These are phyloP conservation scores for Lutjanus campechanus DNA, from an alignment of 2,797 vertebrate genomes.

Conservation along the genomic window DNA sequence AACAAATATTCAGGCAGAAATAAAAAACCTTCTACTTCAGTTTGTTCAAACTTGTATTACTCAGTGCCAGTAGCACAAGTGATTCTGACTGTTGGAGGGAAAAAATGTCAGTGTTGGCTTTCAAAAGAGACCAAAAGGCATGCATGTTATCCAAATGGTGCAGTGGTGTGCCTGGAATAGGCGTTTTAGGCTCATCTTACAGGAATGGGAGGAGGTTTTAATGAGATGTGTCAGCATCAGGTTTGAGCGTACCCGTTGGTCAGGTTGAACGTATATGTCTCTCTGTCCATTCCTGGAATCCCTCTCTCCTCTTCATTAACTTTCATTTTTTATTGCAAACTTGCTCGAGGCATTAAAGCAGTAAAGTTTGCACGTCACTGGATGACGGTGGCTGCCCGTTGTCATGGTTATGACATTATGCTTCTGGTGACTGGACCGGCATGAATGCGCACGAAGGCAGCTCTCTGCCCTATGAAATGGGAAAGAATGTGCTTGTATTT, in stretches of 20 bases:
- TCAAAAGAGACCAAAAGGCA: too few species aligned
- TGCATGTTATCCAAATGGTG: too few species aligned
- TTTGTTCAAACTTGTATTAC: too few species aligned
- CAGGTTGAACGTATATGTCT: background rate
- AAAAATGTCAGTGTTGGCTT: too few species aligned
- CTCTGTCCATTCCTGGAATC: background rate
- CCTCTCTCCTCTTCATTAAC: background rate
- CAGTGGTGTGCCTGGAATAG: too few species aligned
- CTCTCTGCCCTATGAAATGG: background rate
- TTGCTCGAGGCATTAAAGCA: background rate
- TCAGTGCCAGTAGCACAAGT: too few species aligned
- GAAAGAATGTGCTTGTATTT: too few species aligned
- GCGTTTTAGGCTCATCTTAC: too few species aligned
- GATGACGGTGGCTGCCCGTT: slow-evolving; percentile 2
- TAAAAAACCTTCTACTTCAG: too few species aligned
- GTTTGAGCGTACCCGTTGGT: background rate
- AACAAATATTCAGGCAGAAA: too few species aligned
- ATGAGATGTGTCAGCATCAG: background rate
- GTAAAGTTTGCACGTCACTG: slow-evolving; percentile 5
- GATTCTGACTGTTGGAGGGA: too few species aligned
- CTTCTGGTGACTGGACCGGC: slow-evolving; percentile 17
- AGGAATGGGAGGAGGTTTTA: too few species aligned
- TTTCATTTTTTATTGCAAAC: background rate
- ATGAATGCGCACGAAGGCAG: background rate
- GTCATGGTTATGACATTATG: slow-evolving; percentile 43